Evolutionary conservation across 2,797 vertebrate species (phyloP), one percentile per base, ranked within the genome.

Genomic region (Sebastes alutus): DNA sequence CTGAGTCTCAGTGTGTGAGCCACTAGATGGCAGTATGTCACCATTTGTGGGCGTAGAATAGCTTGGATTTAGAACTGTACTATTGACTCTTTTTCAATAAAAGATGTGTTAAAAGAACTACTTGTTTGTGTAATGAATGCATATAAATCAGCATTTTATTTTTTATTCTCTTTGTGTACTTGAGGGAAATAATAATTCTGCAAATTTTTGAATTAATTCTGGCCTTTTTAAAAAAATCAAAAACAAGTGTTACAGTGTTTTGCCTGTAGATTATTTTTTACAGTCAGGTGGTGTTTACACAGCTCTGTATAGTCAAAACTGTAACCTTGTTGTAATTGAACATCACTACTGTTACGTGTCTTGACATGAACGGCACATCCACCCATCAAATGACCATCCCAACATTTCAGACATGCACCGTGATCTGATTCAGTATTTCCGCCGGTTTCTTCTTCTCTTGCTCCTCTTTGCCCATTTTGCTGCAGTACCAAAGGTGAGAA

Each of bases 401-500:
- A 33, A 35, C 62, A 33, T 71, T 25, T 66, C 35, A 62, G 84
- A 78, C 55, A 2, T 30, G 33, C 71, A n/a, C 68, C 54, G 75
- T 93, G 91, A 84, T 82, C 73, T n/a, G 63, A 82, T 93, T 63
- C 88, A 88, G 80, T 69, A 68, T 96, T 94, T 94, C 82, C 92
- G 93, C 89, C 80, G 0, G 14, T 85, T 70, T 81, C 60, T 46
- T 18, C 84, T 82, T 78, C 90, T 92, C 71, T 77, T 89, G 90
- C 91, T 94, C 95, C 94, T 96, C 96, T 96, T 95, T 97, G 95
- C 94, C 89, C 94, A 83, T 96, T 96, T 96, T 94, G 94, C 87
- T 94, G 81, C 85, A 55, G 94, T 87, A 93, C 88, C 90, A 95
- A 91, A 80, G 70, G 92, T 97, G 97, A 98, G 95, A 94, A 94